These are phyloP conservation scores for Apomyelois bistriatella DNA, from an alignment of 2,888 invertebrate species.

Conservation along the genomic window DNA sequence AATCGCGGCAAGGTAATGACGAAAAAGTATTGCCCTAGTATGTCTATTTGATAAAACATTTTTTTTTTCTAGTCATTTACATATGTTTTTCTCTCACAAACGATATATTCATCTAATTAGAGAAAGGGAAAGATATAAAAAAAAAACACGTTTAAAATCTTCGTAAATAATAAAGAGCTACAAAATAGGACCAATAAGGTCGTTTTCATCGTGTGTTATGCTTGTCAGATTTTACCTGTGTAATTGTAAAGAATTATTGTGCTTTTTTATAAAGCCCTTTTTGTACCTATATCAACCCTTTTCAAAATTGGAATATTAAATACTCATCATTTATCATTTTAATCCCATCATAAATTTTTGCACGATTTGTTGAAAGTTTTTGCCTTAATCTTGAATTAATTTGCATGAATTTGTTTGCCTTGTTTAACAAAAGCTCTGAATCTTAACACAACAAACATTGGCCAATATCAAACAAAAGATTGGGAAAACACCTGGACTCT, in stretches of 20 bases:
- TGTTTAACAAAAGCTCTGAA: neutral
- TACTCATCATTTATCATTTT: constrained; percentile 43
- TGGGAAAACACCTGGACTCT: neutral
- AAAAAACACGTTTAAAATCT: too few species aligned
- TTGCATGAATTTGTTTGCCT: neutral
- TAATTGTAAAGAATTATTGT: neutral
- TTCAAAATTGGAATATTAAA: constrained; percentile 44
- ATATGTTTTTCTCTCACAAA: too few species aligned
- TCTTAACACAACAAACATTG: neutral
- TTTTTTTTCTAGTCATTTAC: too few species aligned
- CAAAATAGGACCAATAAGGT: too few species aligned
- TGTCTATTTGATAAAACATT: too few species aligned
- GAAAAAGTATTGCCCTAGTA: too few species aligned
- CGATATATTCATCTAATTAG: too few species aligned
- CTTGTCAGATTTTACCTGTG: neutral
- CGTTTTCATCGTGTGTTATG: too few species aligned
- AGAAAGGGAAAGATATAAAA: too few species aligned
- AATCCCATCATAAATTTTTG: constrained; percentile 40
- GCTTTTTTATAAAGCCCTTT: constrained; percentile 1
- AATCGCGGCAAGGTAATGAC: too few species aligned
- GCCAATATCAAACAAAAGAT: neutral
- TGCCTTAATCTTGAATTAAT: neutral
- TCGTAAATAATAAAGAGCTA: too few species aligned
- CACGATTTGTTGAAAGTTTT: constrained; percentile 32
- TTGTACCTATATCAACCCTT: constrained; percentile 30